Conservation (phyloP, 2,113 vertebrate genomes). For the Pomatostomus ruficeps region DNA sequence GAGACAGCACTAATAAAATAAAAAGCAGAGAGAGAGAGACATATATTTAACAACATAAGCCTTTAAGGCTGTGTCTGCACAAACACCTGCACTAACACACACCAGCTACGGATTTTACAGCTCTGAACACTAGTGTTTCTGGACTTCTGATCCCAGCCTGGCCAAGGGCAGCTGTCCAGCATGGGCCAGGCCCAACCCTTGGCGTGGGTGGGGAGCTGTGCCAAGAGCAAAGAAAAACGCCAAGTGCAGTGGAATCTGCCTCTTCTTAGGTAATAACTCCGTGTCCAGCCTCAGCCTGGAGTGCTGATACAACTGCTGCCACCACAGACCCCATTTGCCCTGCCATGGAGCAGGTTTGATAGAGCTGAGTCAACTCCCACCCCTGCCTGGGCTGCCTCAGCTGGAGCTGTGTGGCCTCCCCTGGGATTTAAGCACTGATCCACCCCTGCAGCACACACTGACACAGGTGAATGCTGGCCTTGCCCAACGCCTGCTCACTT, state of each 20-base stretch:
- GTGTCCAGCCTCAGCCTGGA: neutral
- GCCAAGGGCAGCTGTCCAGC: neutral
- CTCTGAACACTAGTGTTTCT: neutral
- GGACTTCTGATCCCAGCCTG: neutral
- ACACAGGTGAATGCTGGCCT: neutral
- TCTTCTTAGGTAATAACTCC: rapidly evolving
- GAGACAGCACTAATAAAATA: neutral
- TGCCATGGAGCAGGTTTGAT: neutral
- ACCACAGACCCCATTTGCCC: rapidly evolving
- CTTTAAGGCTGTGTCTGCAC: neutral
- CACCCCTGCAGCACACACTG: neutral
- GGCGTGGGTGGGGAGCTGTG: rapidly evolving
- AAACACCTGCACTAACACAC: neutral
- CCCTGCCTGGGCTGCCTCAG: neutral
- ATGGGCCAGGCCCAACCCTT: rapidly evolving
- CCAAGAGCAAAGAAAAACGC: neutral
- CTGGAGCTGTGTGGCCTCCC: rapidly evolving
- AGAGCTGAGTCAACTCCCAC: neutral
- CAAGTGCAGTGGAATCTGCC: neutral
- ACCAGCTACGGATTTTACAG: neutral
- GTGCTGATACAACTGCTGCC: neutral
- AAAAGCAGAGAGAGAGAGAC: neutral
- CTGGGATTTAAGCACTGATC: neutral
- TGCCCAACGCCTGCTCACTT: neutral
- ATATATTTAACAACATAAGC: neutral